These are phyloP conservation scores for western clawed frog (Xenopus tropicalis) DNA, from an alignment of 2,113 vertebrate genomes.

Conservation along the genomic window UCB_Xtro_10.0 CM004449.2:101148001-101148500, in stretches of 20 bases:
- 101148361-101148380: too few species aligned
- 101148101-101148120: background rate
- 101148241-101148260: background rate
- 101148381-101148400: too few species aligned
- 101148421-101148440: too few species aligned
- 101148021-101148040: background rate
- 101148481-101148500: too few species aligned
- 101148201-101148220: background rate
- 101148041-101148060: background rate
- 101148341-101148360: too few species aligned
- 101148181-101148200: background rate
- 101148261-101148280: background rate
- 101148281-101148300: background rate
- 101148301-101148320: background rate
- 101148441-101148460: too few species aligned
- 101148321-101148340: too few species aligned
- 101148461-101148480: too few species aligned
- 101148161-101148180: background rate
- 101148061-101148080: background rate
- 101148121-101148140: background rate
- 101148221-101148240: background rate
- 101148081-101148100: slow-evolving; percentile 5
- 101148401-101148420: too few species aligned
- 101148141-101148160: slow-evolving; percentile 5
- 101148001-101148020: slow-evolving; percentile 14